Evolutionary conservation across 1,140 invertebrate genomes (phyloP), one percentile per base, ranked within the genome.

Genomic region (Pogonomyrmex californicus): DNA sequence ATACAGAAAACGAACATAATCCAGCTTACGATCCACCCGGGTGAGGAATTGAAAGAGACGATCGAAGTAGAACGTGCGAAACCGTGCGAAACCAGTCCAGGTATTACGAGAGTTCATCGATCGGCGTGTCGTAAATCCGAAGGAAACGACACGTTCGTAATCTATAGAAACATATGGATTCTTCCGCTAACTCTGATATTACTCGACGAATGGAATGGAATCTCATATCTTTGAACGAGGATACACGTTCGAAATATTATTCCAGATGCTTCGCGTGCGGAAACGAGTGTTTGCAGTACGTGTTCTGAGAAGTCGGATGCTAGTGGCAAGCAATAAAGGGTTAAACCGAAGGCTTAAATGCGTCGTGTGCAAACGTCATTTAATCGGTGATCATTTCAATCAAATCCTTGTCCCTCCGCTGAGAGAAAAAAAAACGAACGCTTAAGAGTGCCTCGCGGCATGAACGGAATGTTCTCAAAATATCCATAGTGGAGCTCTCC

Each of bases 201-300:
- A 17, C 12, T 44, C 41, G 14, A 47, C 14, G 12, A 23, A 47
- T 5, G 41, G 44, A 54, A 71, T n/a, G 66, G 51, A n/a, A n/a
- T 51, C 33, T 78, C 33, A 4, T 17, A 14, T 3, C 1, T 9
- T 36, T 38, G 17, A 47, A 7, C 17, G 36, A 33, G 10, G 51
- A n/a, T 2, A 41, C 44, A 12, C 54, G 10, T 3, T 12, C 33
- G 30, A 82, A 60, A 82, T 73, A 82, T 82, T 82, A 73, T 82
- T 82, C 63, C 77, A 81, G 36, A 81, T 56, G 44, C 49, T 36
- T 47, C 49, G 66, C 41, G 51, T 38, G 30, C 14, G 36, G 17
- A 78, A 79, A 54, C 30, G 33, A 30, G 1, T 30, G 49, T 54
- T 68, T 36, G 36, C n/a, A 68, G 17, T 33, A 33, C 38, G 36